phyloP scores from a whole-genome alignment of 2,888 invertebrate species.

The Cryptocheilus praepositus region DNA sequence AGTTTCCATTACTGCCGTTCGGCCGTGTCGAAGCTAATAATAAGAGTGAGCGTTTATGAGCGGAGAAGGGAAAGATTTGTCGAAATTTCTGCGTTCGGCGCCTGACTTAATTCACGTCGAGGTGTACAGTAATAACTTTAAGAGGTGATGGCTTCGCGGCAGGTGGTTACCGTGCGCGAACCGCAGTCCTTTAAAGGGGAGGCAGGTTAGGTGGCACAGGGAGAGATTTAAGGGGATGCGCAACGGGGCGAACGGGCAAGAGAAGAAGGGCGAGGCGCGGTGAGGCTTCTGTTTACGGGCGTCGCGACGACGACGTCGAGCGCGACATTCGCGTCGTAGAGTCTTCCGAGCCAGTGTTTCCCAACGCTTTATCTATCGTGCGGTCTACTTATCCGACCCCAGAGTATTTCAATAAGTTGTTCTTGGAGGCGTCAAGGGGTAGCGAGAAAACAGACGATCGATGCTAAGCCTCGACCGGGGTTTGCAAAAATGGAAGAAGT shows the following conservation, averaged over 20 bases:
- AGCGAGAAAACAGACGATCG: too few species aligned
- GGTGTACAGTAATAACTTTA: neutral
- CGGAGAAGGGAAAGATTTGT: neutral
- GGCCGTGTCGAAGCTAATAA: too few species aligned
- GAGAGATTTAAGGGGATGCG: conserved; percentile 18
- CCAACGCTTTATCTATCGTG: neutral
- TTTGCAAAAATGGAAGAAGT: too few species aligned
- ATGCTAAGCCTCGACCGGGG: too few species aligned
- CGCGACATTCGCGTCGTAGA: conserved; percentile 10
- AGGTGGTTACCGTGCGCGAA: conserved; percentile 36
- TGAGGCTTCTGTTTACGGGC: conserved; percentile 56
- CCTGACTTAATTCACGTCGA: neutral
- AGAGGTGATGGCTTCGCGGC: conserved; percentile 24
- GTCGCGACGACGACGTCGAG: conserved; percentile 46
- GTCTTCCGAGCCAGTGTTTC: neutral
- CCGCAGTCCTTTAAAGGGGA: conserved; percentile 34
- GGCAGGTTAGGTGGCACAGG: conserved; percentile 10
- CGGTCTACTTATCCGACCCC: neutral
- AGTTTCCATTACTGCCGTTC: too few species aligned
- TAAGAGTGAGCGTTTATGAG: too few species aligned
- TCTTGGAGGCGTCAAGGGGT: neutral
- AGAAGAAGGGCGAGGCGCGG: conserved; percentile 31
- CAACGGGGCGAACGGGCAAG: conserved; percentile 1
- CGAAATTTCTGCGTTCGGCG: neutral
- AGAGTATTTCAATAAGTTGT: conserved; percentile 15